Evolutionary conservation across 2,888 invertebrate species (phyloP), one percentile per base, ranked within the genome.

Genomic region (Sesia apiformis): DNA sequence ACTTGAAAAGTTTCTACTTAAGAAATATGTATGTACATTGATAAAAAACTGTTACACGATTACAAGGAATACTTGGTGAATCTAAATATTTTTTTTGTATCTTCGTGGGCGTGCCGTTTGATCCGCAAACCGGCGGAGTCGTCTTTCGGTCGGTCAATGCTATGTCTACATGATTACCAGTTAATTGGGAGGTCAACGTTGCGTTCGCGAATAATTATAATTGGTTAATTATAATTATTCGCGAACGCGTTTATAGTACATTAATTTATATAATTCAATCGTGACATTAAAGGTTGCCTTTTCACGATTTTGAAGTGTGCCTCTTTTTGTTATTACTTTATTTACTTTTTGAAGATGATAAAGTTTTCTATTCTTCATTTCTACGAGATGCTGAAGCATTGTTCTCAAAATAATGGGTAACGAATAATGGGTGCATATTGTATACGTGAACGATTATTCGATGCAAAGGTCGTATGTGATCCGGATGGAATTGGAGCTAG

Each of bases 401-500:
- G 23, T 23, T 23, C 23, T 23, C 23, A 23, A 23, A 23, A 23
- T 23, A 23, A 23, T 23, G 23, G 23, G 23, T 23, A 23, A 23
- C 23, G 23, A 23, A 23, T 23, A 23, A 23, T 23, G 23, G 23
- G 1, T 23, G 2, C 43, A 4, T 46, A 46, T 8, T 23, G 46
- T 46, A n/a, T 8, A 46, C 46, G n/a, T n/a, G n/a, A 46, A 46
- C n/a, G 7, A 46, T 23, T 23, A 46, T 58, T 58, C 58, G 57
- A 63, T 66, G 58, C 52, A 52, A 51, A 55, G 58, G 67, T 63
- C 70, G 57, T 56, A 69, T 61, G 55, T 59, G 60, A 74, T 70
- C 76, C 67, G 68, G 75, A 69, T 70, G 64, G 56, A 73, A 70
- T 71, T 71, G 70, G 78, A 74, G 65, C 70, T 57, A 63, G 63